Base-by-base conservation (phyloP, 2,113 vertebrate species). In the Nicator chloris region DNA sequence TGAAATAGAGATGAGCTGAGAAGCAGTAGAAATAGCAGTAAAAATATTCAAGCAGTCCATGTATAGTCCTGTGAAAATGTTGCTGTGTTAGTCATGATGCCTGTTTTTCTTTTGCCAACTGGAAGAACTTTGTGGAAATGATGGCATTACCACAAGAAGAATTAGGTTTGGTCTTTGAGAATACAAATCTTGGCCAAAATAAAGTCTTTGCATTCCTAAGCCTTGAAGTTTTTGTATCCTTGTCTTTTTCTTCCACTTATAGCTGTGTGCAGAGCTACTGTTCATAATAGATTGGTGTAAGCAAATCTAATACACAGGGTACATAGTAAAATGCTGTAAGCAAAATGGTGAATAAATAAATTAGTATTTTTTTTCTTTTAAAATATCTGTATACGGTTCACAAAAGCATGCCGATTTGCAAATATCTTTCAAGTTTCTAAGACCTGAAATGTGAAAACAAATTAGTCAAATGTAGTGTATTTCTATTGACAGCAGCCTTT, bases 341-440 rank as follows among this genome's bases (percentile, higher is more conserved):
- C 59, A 80, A 76, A 92, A 77, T 71, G 28, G 44, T 92, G 70
- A 92, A 85, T 82, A 92, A 90, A 39, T 61, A 79, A 80, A 88
- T 72, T 4, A 75, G 37, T 47, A 18, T 21, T 66, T 83, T 88
- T 82, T 70, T 88, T 69, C 40, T 91, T 91, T 87, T 66, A 17
- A 68, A 70, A 27, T 83, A 73, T 40, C 85, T 78, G 28, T n/a
- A 59, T 88, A 73, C 2, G 4, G 33, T 64, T 49, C 65, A 81
- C 60, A 86, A 88, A 94, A 92, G 39, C n/a, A 71, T 63, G 31
- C 47, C 88, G 56, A 92, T 88, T 78, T 86, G n/a, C 24, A 94
- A 93, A 56, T 86, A 59, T 22, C 64, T 92, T 95, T 89, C 59
- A 90, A 88, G 82, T 84, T 82, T 78, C 77, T 88, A 63, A 94